Conservation (phyloP, 2,113 vertebrate species). For the Hylia prasina region DNA sequence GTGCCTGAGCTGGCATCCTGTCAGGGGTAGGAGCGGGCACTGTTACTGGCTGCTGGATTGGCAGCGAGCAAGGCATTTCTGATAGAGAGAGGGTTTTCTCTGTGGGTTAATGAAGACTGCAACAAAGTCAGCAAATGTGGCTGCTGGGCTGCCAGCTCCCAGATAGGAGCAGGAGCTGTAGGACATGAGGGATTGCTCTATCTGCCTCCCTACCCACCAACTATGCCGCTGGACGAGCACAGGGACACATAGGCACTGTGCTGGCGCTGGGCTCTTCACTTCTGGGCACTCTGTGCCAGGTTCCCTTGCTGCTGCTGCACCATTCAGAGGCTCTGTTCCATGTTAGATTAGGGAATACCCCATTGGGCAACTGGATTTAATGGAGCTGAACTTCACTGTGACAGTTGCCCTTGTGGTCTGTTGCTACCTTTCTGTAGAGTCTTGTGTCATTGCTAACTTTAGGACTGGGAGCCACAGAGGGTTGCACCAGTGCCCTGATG, state of each 20-base stretch:
- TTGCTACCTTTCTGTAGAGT: neutral
- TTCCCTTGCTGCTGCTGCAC: accelerated
- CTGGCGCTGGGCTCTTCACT: neutral
- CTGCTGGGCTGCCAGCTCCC: neutral
- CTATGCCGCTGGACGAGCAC: accelerated
- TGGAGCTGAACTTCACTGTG: neutral
- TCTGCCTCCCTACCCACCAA: neutral
- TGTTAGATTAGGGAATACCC: neutral
- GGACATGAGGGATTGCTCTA: neutral
- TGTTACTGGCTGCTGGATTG: neutral
- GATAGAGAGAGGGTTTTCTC: neutral
- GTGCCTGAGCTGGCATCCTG: neutral
- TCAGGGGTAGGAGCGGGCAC: neutral
- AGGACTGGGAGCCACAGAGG: neutral
- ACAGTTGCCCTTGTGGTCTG: neutral
- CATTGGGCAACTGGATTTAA: neutral
- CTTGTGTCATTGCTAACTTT: neutral
- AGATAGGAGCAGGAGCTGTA: neutral
- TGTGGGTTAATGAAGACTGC: neutral
- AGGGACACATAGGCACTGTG: accelerated
- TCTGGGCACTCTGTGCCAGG: neutral
- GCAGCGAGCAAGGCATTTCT: neutral
- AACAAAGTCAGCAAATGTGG: neutral
- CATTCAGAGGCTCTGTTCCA: neutral
- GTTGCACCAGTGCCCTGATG: neutral